A percentile compares a stretch with the other conserved stretches of the same genome.
Conservation (phyloP, 1,140 invertebrate genomes). For the Bombus superbus region DNA sequence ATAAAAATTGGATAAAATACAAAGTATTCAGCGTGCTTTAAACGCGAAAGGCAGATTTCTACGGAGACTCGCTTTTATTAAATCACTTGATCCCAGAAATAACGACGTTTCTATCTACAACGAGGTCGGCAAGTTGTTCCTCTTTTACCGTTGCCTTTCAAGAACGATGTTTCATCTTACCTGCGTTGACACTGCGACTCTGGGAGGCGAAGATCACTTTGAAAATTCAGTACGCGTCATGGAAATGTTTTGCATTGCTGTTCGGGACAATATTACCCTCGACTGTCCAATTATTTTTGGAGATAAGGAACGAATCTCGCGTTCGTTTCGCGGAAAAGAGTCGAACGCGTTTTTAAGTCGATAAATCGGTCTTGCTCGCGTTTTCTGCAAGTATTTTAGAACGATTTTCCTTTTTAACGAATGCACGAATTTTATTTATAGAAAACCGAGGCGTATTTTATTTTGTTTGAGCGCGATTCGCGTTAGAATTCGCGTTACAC, state of each 20-base stretch:
- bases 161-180: neutral
- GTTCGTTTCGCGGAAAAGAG: neutral
- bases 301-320: neutral
- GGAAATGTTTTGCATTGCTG: neutral
- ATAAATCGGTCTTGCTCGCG: neutral
- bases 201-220: neutral
- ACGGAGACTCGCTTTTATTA: constrained; percentile 37
- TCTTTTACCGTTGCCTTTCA: constrained; percentile 2
- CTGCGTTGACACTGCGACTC: neutral
- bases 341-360: neutral
- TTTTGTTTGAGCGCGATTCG: neutral
- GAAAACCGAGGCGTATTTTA: neutral
- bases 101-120: constrained; percentile 46
- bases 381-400: neutral
- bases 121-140: constrained; percentile 20
- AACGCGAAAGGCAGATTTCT: constrained; percentile 5
- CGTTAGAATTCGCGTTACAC: neutral
- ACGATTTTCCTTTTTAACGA: neutral
- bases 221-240: neutral
- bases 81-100: constrained; percentile 44
- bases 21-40: constrained; percentile 12
- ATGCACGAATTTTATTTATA: neutral
- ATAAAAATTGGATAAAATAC: neutral
- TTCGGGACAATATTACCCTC: neutral
- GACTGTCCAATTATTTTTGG: neutral